Evolutionary conservation across 1,140 invertebrate genomes (phyloP), one percentile per base, ranked within the genome.

Genomic region (Dreissena polymorpha): DNA sequence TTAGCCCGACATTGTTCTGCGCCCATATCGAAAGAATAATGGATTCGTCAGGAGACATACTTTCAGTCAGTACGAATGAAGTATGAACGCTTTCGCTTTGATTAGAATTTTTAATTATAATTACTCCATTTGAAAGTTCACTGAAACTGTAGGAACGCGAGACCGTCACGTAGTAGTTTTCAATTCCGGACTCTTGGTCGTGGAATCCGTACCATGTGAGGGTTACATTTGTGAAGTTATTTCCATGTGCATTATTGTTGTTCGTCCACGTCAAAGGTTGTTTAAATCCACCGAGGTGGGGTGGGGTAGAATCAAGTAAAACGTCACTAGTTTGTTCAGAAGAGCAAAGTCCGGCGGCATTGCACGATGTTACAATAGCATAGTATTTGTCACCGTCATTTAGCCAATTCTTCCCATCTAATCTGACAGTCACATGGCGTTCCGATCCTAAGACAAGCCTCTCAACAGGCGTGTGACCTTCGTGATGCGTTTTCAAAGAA

Each of bases 301-400:
- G 83, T 10, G 83, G 75, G 0, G 75, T 80, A 29, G 83, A 85
- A 63, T 85, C 83, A 23, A 85, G 39, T 55, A 73, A 67, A 8
- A 85, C 29, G 16, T 23, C 25, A 10, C 68, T 69, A 25, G 63
- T 80, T 27, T 6, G 12, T 12, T 64, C n/a, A 18, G 68, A 53
- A 13, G 70, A 14, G 50, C 83, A 85, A 1, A 85, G 76, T n/a
- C 50, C 76, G 27, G 83, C 83, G 13, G 13, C 68, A 49, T 80
- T 85, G 53, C 83, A 85, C 21, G 51, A 29, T 14, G 75, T 72
- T 0, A 85, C 69, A n/a, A 57, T 18, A 16, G 63, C 75, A 14
- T 27, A 49, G 51, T 85, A 80, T 23, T 23, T 60, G 49, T 85
- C 75, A 13, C 83, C 83, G 70, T 68, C 50, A 23, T n/a, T 18